Base-by-base conservation (phyloP, 2,888 invertebrate genomes). In the Orgyia antiqua region DNA sequence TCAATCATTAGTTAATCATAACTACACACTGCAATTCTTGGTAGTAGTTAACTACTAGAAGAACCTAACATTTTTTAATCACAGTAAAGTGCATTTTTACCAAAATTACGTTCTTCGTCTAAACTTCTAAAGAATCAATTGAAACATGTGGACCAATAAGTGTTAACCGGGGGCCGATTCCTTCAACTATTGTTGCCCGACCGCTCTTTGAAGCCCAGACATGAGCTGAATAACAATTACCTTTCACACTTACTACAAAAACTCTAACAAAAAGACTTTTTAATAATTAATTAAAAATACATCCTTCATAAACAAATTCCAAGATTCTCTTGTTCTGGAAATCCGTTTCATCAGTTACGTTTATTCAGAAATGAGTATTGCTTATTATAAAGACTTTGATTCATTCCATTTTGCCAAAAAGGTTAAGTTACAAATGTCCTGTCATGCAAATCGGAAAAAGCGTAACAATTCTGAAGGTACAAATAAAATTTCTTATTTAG, bases 111-210 rank as follows among this genome's bases (percentile, higher is more conserved):
- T 29, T 31, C 47, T 27, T 18, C 28, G 7, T 11, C 11, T 8
- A 42, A 51, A 45, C 37, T 34, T 34, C 44, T 43, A 48, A 58
- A 58, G 63, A 72, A 71, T 76, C 70, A 73, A 79, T 76, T 72
- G 76, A 67, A 74, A 71, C 76, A 70, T 73, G 66, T 69, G 65
- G 68, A 66, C 69, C 75, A 70, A 76, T 78, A 75, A 74, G 72
- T 76, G 75, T 73, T 73, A 76, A 78, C 71, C 56, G 65, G 67
- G 59, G 63, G 54, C 56, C 69, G 61, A 71, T 76, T 69, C 64
- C 68, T 70, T 68, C 61, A 50, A 53, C 68, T 56, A 68, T 73
- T 70, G 73, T 68, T 65, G 68, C 62, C 52, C 57, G 56, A 55
- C 62, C 66, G 59, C 68, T 71, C 75, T 74, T 64, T 44, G 60